Conservation (phyloP, 2,113 vertebrate species). For the Lipotes vexillifer region DNA sequence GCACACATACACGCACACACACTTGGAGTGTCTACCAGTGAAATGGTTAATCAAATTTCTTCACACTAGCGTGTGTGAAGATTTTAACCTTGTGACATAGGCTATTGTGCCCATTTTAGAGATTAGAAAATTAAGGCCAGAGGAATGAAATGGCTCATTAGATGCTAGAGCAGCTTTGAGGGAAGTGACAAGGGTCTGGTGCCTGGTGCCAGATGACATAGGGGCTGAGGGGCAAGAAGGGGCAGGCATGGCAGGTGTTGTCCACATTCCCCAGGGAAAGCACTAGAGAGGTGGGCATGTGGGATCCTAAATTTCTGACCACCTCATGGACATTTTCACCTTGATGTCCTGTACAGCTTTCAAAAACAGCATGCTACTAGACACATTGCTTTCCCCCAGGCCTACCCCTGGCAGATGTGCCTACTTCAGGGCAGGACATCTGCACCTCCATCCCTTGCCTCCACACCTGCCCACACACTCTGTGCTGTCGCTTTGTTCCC, state of each 20-base stretch:
- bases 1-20: too few relatives aligned
- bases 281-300: background rate
- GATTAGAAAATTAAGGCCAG: background rate
- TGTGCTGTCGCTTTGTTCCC: background rate
- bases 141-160: background rate
- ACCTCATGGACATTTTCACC: background rate
- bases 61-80: background rate
- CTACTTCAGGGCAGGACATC: background rate
- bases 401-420: rapidly evolving
- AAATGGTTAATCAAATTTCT: background rate
- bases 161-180: background rate
- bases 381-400: background rate
- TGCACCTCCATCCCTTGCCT: background rate
- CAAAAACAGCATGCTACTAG: background rate
- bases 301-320: background rate
- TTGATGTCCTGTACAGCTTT: background rate
- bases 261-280: background rate
- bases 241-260: background rate
- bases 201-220: background rate
- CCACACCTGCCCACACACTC: background rate
- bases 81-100: background rate
- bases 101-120: background rate
- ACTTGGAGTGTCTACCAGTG: background rate
- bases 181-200: background rate
- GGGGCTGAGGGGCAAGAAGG: background rate